phyloP scores from a whole-genome alignment of 2,113 vertebrate genomes.

The Pleuronectes platessa region DNA sequence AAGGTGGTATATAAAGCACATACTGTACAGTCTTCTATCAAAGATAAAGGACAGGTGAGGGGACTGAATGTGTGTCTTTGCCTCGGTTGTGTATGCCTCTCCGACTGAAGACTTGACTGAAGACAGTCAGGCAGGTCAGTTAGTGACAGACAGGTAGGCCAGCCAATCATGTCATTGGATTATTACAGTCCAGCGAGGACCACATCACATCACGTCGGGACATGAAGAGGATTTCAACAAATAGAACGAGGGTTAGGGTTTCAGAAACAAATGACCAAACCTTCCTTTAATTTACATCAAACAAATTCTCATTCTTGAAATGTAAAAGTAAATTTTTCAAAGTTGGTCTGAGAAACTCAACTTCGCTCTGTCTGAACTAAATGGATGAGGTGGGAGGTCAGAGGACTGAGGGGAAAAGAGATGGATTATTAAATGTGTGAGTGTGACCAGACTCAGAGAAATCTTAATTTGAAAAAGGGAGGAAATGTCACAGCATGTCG shows the following conservation, averaged over 20 bases:
- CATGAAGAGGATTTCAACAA: too few species aligned
- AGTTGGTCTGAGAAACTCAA: constrained; percentile 18
- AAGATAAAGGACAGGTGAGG: not conserved
- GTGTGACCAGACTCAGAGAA: not conserved
- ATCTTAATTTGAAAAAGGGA: not conserved
- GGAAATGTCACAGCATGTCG: not conserved
- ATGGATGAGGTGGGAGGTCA: constrained; percentile 45
- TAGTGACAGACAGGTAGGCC: too few species aligned
- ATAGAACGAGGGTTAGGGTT: too few species aligned
- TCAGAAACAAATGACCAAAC: too few species aligned
- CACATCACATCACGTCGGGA: too few species aligned
- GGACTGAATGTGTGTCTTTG: not conserved
- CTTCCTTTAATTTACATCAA: not conserved
- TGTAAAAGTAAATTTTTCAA: too few species aligned
- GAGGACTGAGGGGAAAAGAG: constrained; percentile 17
- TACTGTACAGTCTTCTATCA: not conserved
- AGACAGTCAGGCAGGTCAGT: too few species aligned
- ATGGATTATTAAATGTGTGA: not conserved
- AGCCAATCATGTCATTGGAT: too few species aligned
- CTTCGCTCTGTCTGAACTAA: constrained; percentile 57
- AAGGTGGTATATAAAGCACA: not conserved
- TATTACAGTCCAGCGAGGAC: too few species aligned
- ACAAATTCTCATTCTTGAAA: not conserved
- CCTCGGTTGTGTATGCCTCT: too few species aligned
- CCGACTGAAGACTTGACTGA: too few species aligned